These are phyloP conservation scores for Cataglyphis rosenhaueri DNA, from an alignment of 2,888 invertebrate species.

Conservation along the genomic window DNA sequence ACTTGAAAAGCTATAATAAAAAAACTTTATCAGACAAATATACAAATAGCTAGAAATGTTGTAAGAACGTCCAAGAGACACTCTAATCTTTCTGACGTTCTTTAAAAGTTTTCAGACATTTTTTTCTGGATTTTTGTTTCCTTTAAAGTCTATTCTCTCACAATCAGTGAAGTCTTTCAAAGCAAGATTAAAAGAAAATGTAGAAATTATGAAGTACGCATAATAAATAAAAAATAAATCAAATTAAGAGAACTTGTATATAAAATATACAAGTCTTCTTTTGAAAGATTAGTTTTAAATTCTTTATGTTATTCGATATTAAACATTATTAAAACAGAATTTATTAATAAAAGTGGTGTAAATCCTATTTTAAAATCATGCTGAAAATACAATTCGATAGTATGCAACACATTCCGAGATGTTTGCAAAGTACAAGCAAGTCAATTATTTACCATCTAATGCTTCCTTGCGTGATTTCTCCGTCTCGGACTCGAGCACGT, in stretches of 20 bases:
- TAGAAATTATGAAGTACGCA: not conserved
- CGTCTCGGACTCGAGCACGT: slow-evolving; percentile 98
- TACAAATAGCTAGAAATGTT: slow-evolving; percentile 9
- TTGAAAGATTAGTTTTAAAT: not conserved
- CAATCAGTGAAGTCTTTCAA: not conserved
- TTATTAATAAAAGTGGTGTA: not conserved
- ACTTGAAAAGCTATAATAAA: slow-evolving; percentile 3
- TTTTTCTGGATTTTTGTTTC: not conserved
- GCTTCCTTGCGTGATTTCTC: slow-evolving; percentile 96
- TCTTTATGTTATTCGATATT: not conserved
- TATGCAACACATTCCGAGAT: not conserved
- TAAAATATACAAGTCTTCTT: too few species aligned
- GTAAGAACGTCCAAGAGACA: not conserved
- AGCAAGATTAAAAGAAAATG: not conserved
- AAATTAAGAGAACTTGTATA: not conserved
- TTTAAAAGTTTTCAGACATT: slow-evolving; percentile 5
- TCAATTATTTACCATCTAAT: slow-evolving; percentile 90
- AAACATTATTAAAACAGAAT: not conserved
- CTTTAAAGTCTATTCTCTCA: not conserved
- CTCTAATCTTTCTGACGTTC: not conserved
- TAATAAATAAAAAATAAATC: not conserved
- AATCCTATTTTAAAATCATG: not conserved
- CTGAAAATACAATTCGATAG: not conserved
- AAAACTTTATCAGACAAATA: not conserved
- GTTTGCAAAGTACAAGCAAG: not conserved